These are phyloP conservation scores for Paradoxurus hermaphroditus DNA, from an alignment of 2,113 vertebrate genomes.

Conservation along the genomic window DNA sequence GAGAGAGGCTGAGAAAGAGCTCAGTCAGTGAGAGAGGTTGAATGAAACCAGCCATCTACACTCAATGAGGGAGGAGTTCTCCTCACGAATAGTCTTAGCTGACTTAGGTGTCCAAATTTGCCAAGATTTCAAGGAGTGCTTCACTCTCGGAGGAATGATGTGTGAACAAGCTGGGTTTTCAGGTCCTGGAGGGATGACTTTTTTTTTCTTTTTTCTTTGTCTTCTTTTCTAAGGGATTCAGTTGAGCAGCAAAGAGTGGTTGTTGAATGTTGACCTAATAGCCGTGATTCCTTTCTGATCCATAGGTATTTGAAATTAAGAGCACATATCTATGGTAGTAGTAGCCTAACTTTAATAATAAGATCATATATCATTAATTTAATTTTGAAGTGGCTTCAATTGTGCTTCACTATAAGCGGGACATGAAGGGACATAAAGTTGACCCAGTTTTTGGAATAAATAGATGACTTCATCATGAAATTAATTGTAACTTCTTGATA, in stretches of 20 bases:
- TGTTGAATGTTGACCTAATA: not conserved
- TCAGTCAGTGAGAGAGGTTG: not conserved
- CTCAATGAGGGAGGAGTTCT: not conserved
- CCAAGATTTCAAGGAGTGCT: not conserved
- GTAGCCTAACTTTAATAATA: not conserved
- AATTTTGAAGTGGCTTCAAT: not conserved
- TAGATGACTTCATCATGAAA: not conserved
- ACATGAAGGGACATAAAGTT: not conserved
- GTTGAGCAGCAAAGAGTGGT: not conserved
- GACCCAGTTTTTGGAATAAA: not conserved
- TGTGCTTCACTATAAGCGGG: not conserved
- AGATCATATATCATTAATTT: not conserved
- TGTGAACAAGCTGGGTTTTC: not conserved
- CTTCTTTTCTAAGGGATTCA: not conserved
- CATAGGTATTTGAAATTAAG: not conserved
- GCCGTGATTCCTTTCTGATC: not conserved
- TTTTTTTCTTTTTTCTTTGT: not conserved
- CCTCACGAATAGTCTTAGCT: not conserved
- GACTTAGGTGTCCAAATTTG: not conserved
- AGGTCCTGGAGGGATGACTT: not conserved
- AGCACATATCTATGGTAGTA: not conserved
- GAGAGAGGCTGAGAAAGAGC: not conserved
- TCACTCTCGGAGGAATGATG: not conserved
- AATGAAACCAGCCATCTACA: accelerated
- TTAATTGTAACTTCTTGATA: not conserved